Evolutionary conservation across 2,113 vertebrate species (phyloP), one percentile per base, ranked within the genome.

Genomic region (Colius striatus): DNA sequence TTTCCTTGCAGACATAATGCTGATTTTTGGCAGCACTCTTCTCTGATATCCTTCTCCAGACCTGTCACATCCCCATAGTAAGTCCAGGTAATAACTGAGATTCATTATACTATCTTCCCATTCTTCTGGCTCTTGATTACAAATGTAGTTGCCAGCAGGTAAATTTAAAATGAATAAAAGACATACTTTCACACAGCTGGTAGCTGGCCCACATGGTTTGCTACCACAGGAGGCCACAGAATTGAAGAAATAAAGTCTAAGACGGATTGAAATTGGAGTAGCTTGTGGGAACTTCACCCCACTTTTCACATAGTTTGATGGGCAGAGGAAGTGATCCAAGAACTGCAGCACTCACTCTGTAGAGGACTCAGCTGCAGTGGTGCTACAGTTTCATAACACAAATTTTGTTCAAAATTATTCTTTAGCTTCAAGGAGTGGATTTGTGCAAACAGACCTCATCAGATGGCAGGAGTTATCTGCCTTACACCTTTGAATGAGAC

Each of bases 131-230:
- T 0, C 61, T 60, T 66, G 60, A 71, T 83, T 75, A 71, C 60
- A 89, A 77, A 84, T 20, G 26, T 81, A 87, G 76, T 68, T 93
- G 86, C 86, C 83, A 96, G 86, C 68, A 97, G 95, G 91, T 96
- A 95, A 88, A 86, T 93, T 92, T 88, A 81, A 90, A 92, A 74
- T 13, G 10, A 84, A 48, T 57, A 74, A 80, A 84, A 92, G 38
- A 45, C 61, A 55, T 25, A 32, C 55, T 13, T 89, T 93, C 68
- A 55, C 86, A 92, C 48, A 92, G 75, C 76, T 93, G 63, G 68
- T 95, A 88, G 48, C 76, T 74, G 82, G 68, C 61, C 54, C 3
- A 2, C 65, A 89, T 55, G 90, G 26, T 68, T 89, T 83, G 34
- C 26, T 92, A 89, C 79, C 36, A n/a, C 83, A 88, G 60, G 79